Conservation (phyloP, 2,797 vertebrate genomes). For the Gymnothorax reevesii region DNA sequence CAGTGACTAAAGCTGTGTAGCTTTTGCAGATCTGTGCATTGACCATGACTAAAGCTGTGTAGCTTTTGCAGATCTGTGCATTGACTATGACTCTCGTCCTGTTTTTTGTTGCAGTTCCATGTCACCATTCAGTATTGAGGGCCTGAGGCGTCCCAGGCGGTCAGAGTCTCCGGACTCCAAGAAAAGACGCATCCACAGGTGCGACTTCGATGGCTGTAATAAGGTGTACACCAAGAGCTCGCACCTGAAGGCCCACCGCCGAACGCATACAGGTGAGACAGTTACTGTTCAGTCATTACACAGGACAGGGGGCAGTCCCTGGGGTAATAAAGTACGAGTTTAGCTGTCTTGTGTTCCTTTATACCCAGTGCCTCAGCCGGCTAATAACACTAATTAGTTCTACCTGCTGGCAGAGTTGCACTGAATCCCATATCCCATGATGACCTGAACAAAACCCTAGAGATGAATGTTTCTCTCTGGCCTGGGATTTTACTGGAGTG, state of each 20-base stretch:
- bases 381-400: too few relatives aligned
- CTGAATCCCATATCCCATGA: too few relatives aligned
- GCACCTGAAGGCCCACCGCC: constrained; percentile 96
- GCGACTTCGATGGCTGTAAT: constrained; percentile 99
- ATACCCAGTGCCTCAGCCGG: too few relatives aligned
- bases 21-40: too few relatives aligned
- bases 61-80: neutral
- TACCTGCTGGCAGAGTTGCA: too few relatives aligned
- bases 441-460: too few relatives aligned
- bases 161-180: constrained; percentile 97
- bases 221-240: constrained; percentile 99
- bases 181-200: constrained; percentile 96
- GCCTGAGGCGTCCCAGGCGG: constrained; percentile 92
- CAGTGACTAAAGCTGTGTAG: too few relatives aligned
- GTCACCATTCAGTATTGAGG: constrained; percentile 98
- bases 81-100: neutral
- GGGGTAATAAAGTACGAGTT: too few relatives aligned
- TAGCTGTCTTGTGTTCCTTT: too few relatives aligned
- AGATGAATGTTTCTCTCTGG: too few relatives aligned
- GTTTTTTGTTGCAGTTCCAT: constrained; percentile 69
- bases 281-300: neutral
- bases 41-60: neutral
- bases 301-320: too few relatives aligned
- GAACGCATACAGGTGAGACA: constrained; percentile 91
- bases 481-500: too few relatives aligned